Evolutionary conservation across 2,113 vertebrate species (phyloP).

Genomic region (Halichoerus grypus): DNA sequence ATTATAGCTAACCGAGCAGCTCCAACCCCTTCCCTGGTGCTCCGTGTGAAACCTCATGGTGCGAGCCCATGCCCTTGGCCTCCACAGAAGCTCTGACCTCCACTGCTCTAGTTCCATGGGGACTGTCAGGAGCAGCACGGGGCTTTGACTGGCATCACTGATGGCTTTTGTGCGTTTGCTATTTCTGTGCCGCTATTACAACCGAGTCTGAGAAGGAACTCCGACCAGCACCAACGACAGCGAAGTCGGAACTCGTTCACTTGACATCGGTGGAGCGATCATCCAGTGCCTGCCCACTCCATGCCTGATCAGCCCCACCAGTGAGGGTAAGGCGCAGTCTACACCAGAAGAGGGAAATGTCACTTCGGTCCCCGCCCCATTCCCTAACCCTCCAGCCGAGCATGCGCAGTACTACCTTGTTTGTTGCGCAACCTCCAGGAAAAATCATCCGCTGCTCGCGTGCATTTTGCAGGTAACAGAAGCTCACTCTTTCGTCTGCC

Average conservation of each 20-base stretch:
- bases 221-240: no score
- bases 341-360: rapidly evolving
- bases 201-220: rapidly evolving
- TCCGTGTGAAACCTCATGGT: rapidly evolving
- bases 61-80: background rate
- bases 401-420: rapidly evolving
- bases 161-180: background rate
- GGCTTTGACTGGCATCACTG: background rate
- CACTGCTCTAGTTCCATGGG: rapidly evolving
- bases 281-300: rapidly evolving
- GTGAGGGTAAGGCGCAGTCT: rapidly evolving
- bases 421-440: no score
- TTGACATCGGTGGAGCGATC: rapidly evolving
- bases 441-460: rapidly evolving
- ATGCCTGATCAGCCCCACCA: rapidly evolving
- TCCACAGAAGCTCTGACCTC: background rate
- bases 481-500: background rate
- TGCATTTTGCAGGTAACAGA: background rate
- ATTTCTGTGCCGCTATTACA: background rate
- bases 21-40: background rate
- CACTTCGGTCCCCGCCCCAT: rapidly evolving
- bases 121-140: background rate
- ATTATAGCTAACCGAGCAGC: background rate
- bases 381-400: rapidly evolving
- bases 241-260: no score